A percentile compares a stretch with the other conserved stretches of the same genome.
These are phyloP conservation scores for Peromyscus leucopus DNA, from an alignment of 2,113 vertebrate genomes.

Conservation along the genomic window DNA sequence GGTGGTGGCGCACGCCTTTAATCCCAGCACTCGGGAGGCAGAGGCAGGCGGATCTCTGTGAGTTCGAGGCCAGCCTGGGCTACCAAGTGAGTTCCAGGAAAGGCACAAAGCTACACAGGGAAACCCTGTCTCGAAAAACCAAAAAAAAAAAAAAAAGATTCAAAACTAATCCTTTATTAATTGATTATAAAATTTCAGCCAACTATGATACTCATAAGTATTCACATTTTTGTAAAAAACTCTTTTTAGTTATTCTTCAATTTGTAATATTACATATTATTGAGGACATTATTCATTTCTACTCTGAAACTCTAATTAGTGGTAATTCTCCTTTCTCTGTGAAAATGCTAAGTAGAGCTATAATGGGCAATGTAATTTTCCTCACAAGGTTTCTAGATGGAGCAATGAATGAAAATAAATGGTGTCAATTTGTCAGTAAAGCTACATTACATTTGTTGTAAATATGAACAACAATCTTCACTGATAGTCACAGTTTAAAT, in stretches of 20 bases:
- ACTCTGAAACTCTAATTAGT: conserved; percentile 57
- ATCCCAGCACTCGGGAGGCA: too few species aligned
- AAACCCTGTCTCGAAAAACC: too few species aligned
- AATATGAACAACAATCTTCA: neutral
- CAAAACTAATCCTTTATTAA: neutral
- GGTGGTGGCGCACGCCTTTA: too few species aligned
- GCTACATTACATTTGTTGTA: neutral
- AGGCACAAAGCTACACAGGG: too few species aligned
- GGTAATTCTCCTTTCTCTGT: conserved; percentile 48
- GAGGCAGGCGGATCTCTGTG: too few species aligned
- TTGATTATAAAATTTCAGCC: neutral
- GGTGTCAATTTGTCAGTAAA: conserved; percentile 32
- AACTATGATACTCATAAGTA: conserved; percentile 41
- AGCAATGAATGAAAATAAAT: conserved; percentile 68
- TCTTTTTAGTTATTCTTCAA: conserved; percentile 32
- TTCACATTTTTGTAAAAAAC: neutral
- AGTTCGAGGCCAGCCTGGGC: too few species aligned
- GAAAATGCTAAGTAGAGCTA: conserved; percentile 62
- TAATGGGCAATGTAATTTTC: conserved; percentile 64
- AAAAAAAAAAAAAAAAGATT: too few species aligned
- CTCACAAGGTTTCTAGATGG: conserved; percentile 61
- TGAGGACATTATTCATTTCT: conserved; percentile 54
- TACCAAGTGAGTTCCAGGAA: too few species aligned
- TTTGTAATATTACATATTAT: conserved; percentile 16
- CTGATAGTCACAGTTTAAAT: neutral